phyloP scores from a whole-genome alignment of 2,888 invertebrate genomes.

The Noctuana brunneofusca region DNA sequence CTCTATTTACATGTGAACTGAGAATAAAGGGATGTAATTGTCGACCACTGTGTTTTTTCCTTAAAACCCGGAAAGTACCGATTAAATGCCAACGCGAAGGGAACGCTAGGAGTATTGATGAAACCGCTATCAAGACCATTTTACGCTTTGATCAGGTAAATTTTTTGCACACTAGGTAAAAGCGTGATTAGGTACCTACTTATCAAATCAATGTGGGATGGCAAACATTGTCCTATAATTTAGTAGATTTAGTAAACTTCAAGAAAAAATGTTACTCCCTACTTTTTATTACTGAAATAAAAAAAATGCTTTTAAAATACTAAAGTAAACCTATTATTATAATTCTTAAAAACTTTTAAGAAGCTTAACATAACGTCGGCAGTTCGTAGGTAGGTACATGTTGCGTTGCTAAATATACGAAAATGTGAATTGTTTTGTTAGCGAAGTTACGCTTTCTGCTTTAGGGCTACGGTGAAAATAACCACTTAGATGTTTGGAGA shows the following conservation, averaged over 20 bases:
- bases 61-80: too few relatives aligned
- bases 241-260: too few relatives aligned
- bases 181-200: neutral
- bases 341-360: neutral
- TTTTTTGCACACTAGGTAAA: too few relatives aligned
- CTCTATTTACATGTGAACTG: conserved; percentile 44
- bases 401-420: neutral
- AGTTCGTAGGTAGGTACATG: neutral
- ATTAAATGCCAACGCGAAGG: too few relatives aligned
- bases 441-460: neutral
- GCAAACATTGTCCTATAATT: neutral
- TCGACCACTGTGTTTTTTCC: conserved; percentile 1
- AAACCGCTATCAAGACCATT: too few relatives aligned
- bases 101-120: too few relatives aligned
- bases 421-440: neutral
- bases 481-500: neutral
- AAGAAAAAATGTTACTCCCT: too few relatives aligned
- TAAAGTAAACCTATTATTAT: too few relatives aligned
- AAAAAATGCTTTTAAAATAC: too few relatives aligned
- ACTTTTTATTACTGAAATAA: too few relatives aligned
- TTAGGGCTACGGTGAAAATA: neutral
- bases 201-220: neutral
- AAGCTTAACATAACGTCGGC: neutral
- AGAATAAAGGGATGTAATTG: conserved; percentile 29
- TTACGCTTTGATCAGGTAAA: too few relatives aligned